Conservation (phyloP, 2,797 vertebrate genomes). For the Champsocephalus esox region DNA sequence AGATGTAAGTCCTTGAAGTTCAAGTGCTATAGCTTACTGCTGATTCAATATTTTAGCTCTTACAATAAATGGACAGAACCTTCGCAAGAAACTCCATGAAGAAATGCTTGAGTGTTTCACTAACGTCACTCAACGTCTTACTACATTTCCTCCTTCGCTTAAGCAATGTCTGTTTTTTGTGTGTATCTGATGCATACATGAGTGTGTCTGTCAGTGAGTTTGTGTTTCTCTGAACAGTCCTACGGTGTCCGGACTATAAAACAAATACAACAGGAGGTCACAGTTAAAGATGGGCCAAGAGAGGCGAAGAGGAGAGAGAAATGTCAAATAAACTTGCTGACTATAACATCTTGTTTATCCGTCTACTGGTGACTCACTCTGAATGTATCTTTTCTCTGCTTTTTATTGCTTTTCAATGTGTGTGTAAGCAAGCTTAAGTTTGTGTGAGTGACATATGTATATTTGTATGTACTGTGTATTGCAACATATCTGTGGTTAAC, state of each 20-base stretch:
- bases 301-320: conserved; percentile 41
- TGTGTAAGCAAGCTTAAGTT: conserved; percentile 28
- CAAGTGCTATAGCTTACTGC: conserved; percentile 23
- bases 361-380: conserved; percentile 60
- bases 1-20: not conserved
- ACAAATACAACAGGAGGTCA: conserved; percentile 73
- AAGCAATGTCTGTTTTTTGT: conserved; percentile 27
- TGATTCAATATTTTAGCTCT: conserved; percentile 30
- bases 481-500: conserved; percentile 64
- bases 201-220: conserved; percentile 5
- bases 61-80: conserved; percentile 7
- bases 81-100: not conserved
- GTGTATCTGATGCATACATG: conserved; percentile 6
- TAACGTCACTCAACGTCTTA: conserved; percentile 33
- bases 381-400: conserved; percentile 39
- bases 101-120: conserved; percentile 30
- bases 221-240: conserved; percentile 47
- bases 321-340: conserved; percentile 80
- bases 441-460: conserved; percentile 32
- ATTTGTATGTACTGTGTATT: conserved; percentile 27
- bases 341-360: conserved; percentile 77
- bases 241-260: conserved; percentile 65
- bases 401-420: conserved; percentile 20
- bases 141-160: conserved; percentile 41
- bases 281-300: conserved; percentile 58